These are phyloP conservation scores for Hiodon tergisus DNA, from an alignment of 2,113 vertebrate genomes.

Conservation along the genomic window DNA sequence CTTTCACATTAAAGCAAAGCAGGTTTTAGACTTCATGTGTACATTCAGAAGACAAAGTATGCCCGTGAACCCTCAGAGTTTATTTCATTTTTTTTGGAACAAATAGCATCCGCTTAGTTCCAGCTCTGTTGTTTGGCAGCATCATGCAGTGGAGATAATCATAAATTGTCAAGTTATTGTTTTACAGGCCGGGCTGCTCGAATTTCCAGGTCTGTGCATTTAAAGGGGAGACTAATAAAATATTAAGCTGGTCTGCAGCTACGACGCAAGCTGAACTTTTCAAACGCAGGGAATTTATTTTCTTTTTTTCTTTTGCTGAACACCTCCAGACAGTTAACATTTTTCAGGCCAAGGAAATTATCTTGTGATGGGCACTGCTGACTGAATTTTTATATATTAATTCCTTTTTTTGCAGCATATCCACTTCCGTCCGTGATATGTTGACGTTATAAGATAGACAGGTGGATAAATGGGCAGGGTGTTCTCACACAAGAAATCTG, in stretches of 20 bases:
- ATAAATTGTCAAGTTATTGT: constrained; percentile 59
- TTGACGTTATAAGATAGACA: constrained; percentile 50
- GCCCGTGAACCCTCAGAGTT: not conserved
- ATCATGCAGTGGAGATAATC: constrained; percentile 47
- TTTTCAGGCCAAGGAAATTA: constrained; percentile 15
- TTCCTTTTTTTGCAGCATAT: constrained; percentile 22
- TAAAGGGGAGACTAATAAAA: constrained; percentile 60
- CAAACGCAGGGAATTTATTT: constrained; percentile 31
- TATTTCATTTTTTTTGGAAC: not conserved
- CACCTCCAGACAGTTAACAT: constrained; percentile 25
- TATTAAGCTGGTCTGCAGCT: constrained; percentile 56
- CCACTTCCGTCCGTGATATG: constrained; percentile 44
- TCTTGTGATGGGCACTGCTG: constrained; percentile 13
- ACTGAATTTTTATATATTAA: not conserved
- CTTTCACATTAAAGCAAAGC: too few species aligned
- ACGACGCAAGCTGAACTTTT: constrained; percentile 40
- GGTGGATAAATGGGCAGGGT: constrained; percentile 54
- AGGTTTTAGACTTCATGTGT: too few species aligned
- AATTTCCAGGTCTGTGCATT: constrained; percentile 56
- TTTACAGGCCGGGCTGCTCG: constrained; percentile 56
- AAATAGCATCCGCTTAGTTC: not conserved
- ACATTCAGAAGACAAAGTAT: too few species aligned
- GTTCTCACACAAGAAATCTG: constrained; percentile 51
- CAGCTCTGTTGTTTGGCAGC: constrained; percentile 41
- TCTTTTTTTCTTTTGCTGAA: constrained; percentile 14